These are phyloP conservation scores for Andricus grossulariae DNA, from an alignment of 1,140 invertebrate genomes.

Conservation along the genomic window DNA sequence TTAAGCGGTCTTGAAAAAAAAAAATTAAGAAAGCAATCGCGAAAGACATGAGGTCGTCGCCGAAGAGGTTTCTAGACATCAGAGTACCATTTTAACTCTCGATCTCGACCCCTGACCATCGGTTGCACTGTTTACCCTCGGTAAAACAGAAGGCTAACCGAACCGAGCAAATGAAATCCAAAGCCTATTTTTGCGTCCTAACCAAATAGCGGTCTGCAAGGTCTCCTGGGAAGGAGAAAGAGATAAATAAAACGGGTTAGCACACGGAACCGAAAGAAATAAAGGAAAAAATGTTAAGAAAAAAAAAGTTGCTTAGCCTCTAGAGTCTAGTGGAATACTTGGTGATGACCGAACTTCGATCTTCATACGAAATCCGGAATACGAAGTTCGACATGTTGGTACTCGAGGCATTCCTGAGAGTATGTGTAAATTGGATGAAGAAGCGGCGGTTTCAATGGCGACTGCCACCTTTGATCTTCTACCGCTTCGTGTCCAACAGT, in stretches of 20 bases:
- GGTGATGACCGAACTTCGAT: slow-evolving; percentile 25
- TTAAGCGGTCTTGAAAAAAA: too few relatives aligned
- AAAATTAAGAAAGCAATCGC: background rate
- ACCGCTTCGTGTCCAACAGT: slow-evolving; percentile 29
- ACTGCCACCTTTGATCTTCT: slow-evolving; percentile 3
- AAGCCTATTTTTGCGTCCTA: slow-evolving; percentile 64
- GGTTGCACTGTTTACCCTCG: slow-evolving; percentile 31
- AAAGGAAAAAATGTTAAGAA: background rate
- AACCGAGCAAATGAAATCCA: slow-evolving; percentile 62
- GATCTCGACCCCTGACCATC: slow-evolving; percentile 14
- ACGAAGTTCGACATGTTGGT: slow-evolving; percentile 30
- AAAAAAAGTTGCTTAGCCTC: too few relatives aligned
- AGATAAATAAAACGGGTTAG: slow-evolving; percentile 39
- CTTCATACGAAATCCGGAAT: slow-evolving; percentile 26
- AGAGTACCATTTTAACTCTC: slow-evolving; percentile 25
- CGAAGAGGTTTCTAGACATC: slow-evolving; percentile 11
- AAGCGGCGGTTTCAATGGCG: slow-evolving; percentile 25
- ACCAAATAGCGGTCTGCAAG: slow-evolving; percentile 57
- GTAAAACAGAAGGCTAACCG: slow-evolving; percentile 43
- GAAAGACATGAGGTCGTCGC: background rate
- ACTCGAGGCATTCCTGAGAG: slow-evolving; percentile 23
- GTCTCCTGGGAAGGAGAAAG: slow-evolving; percentile 6
- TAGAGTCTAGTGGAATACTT: slow-evolving; percentile 12
- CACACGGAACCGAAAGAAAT: background rate
- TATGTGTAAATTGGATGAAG: slow-evolving; percentile 30